Evolutionary conservation across 2,113 vertebrate species (phyloP).

Genomic region (Callionymus lyra): DNA sequence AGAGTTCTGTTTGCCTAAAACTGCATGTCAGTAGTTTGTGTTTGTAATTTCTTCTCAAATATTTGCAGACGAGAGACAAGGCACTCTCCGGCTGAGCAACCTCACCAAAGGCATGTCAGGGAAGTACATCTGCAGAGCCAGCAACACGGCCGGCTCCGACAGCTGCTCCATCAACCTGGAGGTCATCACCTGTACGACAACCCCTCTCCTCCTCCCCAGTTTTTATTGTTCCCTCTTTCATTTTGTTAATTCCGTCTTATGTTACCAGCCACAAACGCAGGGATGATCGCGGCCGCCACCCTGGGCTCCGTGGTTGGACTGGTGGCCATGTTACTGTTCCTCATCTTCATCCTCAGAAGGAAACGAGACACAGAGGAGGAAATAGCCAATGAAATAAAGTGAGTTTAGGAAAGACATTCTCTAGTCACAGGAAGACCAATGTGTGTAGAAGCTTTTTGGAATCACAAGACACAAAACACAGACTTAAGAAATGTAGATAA

Average conservation of each 20-base stretch:
- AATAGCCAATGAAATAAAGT: constrained; percentile 86
- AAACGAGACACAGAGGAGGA: constrained; percentile 69
- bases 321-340: constrained; percentile 66
- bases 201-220: neutral
- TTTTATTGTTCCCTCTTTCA: neutral
- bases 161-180: constrained; percentile 80
- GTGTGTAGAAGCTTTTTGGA: too few species aligned
- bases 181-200: constrained; percentile 70
- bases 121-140: constrained; percentile 75
- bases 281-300: constrained; percentile 70
- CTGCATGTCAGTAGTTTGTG: too few species aligned
- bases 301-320: constrained; percentile 73
- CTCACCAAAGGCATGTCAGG: constrained; percentile 77
- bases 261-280: constrained; percentile 63
- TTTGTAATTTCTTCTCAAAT: too few species aligned
- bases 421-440: too few species aligned
- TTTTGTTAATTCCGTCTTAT: neutral
- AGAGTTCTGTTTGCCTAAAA: too few species aligned
- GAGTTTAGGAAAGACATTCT: constrained; percentile 26
- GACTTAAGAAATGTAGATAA: too few species aligned
- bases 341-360: constrained; percentile 67
- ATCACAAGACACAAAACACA: too few species aligned
- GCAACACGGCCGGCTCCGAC: constrained; percentile 73
- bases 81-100: constrained; percentile 75
- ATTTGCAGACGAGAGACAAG: constrained; percentile 69